phyloP scores from a whole-genome alignment of 2,888 invertebrate species.

The Eupithecia centaureata region DNA sequence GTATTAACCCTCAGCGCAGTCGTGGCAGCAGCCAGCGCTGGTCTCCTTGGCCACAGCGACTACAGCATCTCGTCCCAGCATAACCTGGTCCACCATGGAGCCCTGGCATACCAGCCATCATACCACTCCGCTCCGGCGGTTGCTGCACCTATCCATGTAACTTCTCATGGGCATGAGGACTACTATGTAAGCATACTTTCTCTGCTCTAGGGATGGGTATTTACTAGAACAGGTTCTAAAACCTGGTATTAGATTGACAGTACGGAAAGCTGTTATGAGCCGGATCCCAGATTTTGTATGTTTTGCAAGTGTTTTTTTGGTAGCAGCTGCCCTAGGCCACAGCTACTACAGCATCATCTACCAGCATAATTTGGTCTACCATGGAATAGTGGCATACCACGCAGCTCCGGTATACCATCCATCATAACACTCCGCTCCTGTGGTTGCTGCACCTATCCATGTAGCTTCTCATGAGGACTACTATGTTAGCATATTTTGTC shows the following conservation, averaged over 20 bases:
- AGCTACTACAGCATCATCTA: conserved; percentile 51
- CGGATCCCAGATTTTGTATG: too few species aligned
- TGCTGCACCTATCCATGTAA: conserved; percentile 41
- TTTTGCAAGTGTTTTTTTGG: too few species aligned
- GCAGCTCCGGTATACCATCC: conserved; percentile 46
- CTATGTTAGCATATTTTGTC: conserved; percentile 66
- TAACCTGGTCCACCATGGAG: conserved; percentile 51
- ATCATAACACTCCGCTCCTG: conserved; percentile 49
- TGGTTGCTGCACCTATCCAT: conserved; percentile 39
- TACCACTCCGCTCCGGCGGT: conserved; percentile 48
- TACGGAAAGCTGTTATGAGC: too few species aligned
- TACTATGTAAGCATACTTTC: conserved; percentile 60
- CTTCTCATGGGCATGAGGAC: conserved; percentile 59
- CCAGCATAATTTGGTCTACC: conserved; percentile 52
- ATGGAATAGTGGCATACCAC: conserved; percentile 50
- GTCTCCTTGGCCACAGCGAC: conserved; percentile 62
- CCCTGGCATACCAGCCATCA: conserved; percentile 44
- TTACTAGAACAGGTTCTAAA: too few species aligned
- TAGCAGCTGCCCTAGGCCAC: conserved; percentile 75
- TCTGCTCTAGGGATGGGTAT: too few species aligned
- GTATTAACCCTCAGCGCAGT: conserved; percentile 68
- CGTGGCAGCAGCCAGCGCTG: conserved; percentile 78
- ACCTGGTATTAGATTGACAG: too few species aligned
- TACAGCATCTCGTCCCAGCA: conserved; percentile 54
- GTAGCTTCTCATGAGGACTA: conserved; percentile 60